These are phyloP conservation scores for Diloba caeruleocephala DNA, from an alignment of 2,888 invertebrate genomes.

Conservation along the genomic window DNA sequence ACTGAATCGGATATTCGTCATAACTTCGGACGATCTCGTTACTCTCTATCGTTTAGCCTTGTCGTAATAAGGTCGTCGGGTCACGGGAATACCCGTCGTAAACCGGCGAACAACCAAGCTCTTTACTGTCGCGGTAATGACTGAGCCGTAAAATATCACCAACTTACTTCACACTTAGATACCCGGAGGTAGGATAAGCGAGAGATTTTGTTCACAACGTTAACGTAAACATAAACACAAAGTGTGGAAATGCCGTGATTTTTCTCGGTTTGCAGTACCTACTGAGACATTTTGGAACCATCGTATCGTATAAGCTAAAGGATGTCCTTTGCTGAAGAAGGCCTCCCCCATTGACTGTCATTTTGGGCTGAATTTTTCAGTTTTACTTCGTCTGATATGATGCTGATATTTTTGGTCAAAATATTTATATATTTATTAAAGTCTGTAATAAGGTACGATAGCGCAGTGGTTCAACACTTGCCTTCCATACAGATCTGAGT, in stretches of 20 bases:
- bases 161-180: conserved; percentile 82
- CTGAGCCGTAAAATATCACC: conserved; percentile 84
- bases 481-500: no score
- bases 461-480: no score
- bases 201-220: conserved; percentile 55
- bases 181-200: conserved; percentile 48
- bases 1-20: conserved; percentile 41
- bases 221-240: conserved; percentile 36
- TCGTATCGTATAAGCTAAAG: no score
- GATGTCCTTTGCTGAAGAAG: no score
- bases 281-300: no score
- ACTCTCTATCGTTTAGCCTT: conserved; percentile 60
- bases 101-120: conserved; percentile 71
- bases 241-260: conserved; percentile 12
- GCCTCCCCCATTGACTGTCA: no score
- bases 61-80: conserved; percentile 76
- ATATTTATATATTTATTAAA: no score
- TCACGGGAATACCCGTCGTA: conserved; percentile 80
- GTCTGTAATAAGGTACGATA: no score
- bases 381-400: no score
- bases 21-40: conserved; percentile 50
- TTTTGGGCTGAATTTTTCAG: no score
- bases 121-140: conserved; percentile 81
- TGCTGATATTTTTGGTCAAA: no score
- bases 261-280: conserved; percentile 11